phyloP scores from a whole-genome alignment of 2,113 vertebrate species.

The Peromyscus maniculatus region DNA sequence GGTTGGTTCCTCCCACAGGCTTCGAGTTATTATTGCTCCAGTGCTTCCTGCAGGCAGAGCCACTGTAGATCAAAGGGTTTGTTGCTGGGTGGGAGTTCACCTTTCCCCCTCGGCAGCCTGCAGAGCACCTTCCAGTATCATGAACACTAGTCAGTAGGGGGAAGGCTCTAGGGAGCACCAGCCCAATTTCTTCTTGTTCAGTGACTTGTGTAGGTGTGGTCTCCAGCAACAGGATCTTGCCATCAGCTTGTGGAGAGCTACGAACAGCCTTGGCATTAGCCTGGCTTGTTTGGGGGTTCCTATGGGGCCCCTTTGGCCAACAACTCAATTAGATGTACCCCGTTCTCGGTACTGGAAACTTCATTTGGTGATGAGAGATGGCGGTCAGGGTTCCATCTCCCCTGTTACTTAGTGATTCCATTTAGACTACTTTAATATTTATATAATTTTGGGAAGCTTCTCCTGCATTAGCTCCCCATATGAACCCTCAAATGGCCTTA shows the following conservation, averaged over 20 bases:
- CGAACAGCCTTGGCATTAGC: not conserved
- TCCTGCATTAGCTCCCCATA: not conserved
- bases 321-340: not conserved
- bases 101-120: not conserved
- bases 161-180: not conserved
- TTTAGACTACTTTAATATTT: not conserved
- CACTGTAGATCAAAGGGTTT: not conserved
- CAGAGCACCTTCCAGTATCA: not conserved
- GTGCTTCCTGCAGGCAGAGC: not conserved
- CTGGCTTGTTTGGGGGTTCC: not conserved
- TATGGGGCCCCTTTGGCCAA: not conserved
- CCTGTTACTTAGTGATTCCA: not conserved
- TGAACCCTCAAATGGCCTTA: not conserved
- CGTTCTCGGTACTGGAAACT: not conserved
- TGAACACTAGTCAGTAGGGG: not conserved
- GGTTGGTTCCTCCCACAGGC: not conserved
- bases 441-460: not conserved
- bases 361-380: not conserved
- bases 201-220: not conserved
- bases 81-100: not conserved
- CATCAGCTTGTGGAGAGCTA: not conserved
- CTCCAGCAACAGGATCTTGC: not conserved
- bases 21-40: not conserved
- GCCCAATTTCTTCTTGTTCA: not conserved
- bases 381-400: not conserved